These are phyloP conservation scores for Streptopelia turtur DNA, from an alignment of 2,797 vertebrate species.

Conservation along the genomic window DNA sequence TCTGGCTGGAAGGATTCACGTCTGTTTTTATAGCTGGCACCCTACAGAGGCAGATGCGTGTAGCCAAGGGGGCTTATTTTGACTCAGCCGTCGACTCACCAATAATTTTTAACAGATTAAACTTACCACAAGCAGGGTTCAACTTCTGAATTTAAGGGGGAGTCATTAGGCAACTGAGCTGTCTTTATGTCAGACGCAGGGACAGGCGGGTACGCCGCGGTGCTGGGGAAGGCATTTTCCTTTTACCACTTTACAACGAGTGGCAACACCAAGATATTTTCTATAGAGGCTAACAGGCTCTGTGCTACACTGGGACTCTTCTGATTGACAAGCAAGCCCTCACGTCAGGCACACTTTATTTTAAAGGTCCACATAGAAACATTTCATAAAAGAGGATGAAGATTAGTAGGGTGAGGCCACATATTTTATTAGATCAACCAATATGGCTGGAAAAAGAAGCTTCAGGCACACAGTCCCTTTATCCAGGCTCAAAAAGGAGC, in stretches of 20 bases:
- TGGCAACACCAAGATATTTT: background rate
- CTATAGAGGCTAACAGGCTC: background rate
- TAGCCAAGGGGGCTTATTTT: background rate
- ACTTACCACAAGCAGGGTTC: background rate
- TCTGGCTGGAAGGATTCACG: background rate
- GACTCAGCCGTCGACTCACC: background rate
- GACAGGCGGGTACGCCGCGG: fast-evolving
- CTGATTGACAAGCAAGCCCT: background rate
- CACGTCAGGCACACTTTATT: background rate
- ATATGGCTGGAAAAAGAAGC: background rate
- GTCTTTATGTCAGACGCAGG: background rate
- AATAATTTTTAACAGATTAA: background rate
- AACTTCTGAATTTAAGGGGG: background rate
- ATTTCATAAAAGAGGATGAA: background rate
- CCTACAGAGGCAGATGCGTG: background rate
- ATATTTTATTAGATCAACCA: background rate
- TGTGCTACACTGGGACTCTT: background rate
- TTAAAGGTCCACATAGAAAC: background rate
- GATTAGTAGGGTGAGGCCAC: background rate
- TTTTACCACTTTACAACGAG: fast-evolving
- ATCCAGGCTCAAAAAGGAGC: background rate
- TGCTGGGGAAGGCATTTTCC: background rate
- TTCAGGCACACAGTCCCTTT: background rate
- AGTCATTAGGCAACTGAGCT: background rate
- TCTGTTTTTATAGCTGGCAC: background rate